Evolutionary conservation across 92 coral and sea anemone genomes (phyloP), one percentile per base, ranked within the genome.

Genomic region (Isaurus tuberculatus): DNA sequence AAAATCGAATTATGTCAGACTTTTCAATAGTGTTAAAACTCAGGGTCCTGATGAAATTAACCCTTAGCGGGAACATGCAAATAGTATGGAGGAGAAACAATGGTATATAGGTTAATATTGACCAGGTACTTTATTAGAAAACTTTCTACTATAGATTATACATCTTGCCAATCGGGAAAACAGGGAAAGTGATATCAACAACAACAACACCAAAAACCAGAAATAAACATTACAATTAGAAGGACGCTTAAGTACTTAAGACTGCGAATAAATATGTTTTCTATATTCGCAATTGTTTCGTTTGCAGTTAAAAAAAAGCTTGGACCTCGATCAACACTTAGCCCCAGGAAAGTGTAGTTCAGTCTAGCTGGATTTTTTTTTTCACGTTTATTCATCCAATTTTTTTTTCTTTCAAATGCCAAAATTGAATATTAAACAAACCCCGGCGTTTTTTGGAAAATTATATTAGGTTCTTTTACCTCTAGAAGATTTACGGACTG

Each of bases 41-140:
- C 44, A 22, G 4, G 44, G 51, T 22, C 32, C 69, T 77, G 34
- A 77, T 57, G 82, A 77, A 75, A 77, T 27, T 33, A 34, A 14
- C 53, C n/a, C 33, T 22, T 17, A 11, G 69, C 34, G 81, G 23
- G 81, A 27, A 55, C 68, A 7, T 53, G 67, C 67, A 31, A 17
- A 53, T 8, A 58, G 55, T n/a, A 44, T 26, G 6, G 31, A 51
- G 23, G 49, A 22, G 49, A 4, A 25, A 16, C 17, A 26, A 20
- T 4, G 30, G 8, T 25, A 55, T 1, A 46, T 29, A 73, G 15
- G 42, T 28, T 29, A 28, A 77, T 33, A 77, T 36, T 20, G 49
- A 34, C 34, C 17, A 48, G 23, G 17, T 33, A 55, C 68, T 77
- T 77, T 58, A 32, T 75, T 33, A 77, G 34, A 72, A 77, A 77